Conservation (phyloP, 1,140 invertebrate species). For the Leucophenga varia region DNA sequence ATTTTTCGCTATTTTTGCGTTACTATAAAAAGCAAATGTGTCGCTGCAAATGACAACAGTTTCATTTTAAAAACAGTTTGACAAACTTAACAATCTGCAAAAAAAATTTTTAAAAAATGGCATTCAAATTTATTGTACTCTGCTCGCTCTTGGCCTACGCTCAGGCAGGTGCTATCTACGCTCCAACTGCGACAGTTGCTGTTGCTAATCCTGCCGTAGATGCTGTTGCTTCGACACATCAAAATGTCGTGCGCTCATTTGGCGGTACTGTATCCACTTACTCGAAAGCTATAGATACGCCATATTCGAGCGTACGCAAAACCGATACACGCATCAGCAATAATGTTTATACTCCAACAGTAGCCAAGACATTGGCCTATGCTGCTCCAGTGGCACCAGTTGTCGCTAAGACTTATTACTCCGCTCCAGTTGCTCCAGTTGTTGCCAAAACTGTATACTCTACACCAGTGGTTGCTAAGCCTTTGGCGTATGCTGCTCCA, state of each 20-base stretch:
- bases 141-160: slow-evolving; percentile 48
- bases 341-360: slow-evolving; percentile 57
- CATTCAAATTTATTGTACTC: slow-evolving; percentile 43
- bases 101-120: too few species aligned
- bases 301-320: slow-evolving; percentile 66
- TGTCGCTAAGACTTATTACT: slow-evolving; percentile 37
- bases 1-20: too few species aligned
- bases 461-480: slow-evolving; percentile 17
- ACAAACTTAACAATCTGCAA: not conserved
- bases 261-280: slow-evolving; percentile 64
- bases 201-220: slow-evolving; percentile 55
- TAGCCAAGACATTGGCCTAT: slow-evolving; percentile 32
- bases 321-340: slow-evolving; percentile 64
- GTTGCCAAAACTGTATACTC: slow-evolving; percentile 6
- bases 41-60: not conserved
- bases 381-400: slow-evolving; percentile 32
- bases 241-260: slow-evolving; percentile 61
- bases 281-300: slow-evolving; percentile 64
- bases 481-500: slow-evolving; percentile 24
- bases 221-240: slow-evolving; percentile 60
- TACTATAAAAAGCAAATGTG: not conserved
- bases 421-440: slow-evolving; percentile 24
- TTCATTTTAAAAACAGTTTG: not conserved
- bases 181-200: slow-evolving; percentile 13
- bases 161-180: slow-evolving; percentile 43